phyloP scores from a whole-genome alignment of 2,113 vertebrate genomes.

The Melanostigma gelatinosum region DNA sequence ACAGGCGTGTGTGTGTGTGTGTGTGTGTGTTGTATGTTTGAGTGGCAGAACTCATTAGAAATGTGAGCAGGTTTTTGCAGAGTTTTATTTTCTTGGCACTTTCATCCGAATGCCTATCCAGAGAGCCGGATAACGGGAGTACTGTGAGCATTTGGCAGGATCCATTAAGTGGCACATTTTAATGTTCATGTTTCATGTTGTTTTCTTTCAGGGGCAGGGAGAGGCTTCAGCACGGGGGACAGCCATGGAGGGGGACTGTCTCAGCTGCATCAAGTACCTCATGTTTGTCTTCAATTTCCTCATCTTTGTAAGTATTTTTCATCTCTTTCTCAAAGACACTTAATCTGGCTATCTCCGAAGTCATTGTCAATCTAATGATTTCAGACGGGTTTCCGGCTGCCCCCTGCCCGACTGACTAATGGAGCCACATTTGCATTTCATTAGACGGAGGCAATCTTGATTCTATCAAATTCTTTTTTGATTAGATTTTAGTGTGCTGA shows the following conservation, averaged over 20 bases:
- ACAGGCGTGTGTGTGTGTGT: constrained; percentile 31
- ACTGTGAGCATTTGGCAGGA: constrained; percentile 39
- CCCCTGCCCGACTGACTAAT: constrained; percentile 61
- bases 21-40: constrained; percentile 40
- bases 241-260: constrained; percentile 93
- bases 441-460: constrained; percentile 75
- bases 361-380: constrained; percentile 62
- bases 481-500: constrained; percentile 77
- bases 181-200: constrained; percentile 37
- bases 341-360: constrained; percentile 53
- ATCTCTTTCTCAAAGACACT: constrained; percentile 40
- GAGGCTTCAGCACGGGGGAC: constrained; percentile 80
- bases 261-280: constrained; percentile 97
- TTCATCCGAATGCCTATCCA: constrained; percentile 48
- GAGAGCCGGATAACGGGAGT: constrained; percentile 36
- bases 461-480: constrained; percentile 77
- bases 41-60: constrained; percentile 72
- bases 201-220: constrained; percentile 82
- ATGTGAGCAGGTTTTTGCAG: constrained; percentile 42
- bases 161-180: constrained; percentile 38
- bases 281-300: constrained; percentile 99
- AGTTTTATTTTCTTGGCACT: constrained; percentile 60
- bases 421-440: constrained; percentile 78
- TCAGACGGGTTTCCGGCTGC: constrained; percentile 52
- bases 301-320: constrained; percentile 92